phyloP scores from a whole-genome alignment of 2,113 vertebrate species.

The Burhinus bistriatus region DNA sequence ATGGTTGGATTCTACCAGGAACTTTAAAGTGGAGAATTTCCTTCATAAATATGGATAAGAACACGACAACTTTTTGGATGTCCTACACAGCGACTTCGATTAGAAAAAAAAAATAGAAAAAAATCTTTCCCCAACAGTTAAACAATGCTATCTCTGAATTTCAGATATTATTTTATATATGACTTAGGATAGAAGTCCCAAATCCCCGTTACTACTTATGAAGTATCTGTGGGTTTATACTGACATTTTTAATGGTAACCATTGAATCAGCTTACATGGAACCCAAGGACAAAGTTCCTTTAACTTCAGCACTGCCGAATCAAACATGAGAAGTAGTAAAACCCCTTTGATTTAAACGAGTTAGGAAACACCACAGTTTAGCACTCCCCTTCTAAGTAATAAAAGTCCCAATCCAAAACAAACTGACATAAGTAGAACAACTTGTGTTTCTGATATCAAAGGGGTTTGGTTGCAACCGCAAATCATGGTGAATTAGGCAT shows the following conservation, averaged over 20 bases:
- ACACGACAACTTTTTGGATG: slow-evolving; percentile 40
- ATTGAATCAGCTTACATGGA: neutral
- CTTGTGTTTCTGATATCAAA: neutral
- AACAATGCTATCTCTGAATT: neutral
- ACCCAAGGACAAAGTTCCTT: neutral
- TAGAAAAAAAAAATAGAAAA: neutral
- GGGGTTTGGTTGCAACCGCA: neutral
- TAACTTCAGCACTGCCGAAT: neutral
- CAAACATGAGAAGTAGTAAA: neutral
- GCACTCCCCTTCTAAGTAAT: neutral
- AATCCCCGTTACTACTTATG: neutral
- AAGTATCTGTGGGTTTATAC: neutral
- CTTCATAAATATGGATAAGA: slow-evolving; percentile 53
- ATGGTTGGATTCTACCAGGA: slow-evolving; percentile 17
- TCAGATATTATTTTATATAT: neutral
- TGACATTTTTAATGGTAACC: neutral
- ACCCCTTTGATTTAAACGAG: neutral
- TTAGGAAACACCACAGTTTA: neutral
- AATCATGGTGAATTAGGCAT: neutral
- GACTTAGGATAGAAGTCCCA: neutral
- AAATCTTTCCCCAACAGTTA: neutral
- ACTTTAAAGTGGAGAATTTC: slow-evolving; percentile 42
- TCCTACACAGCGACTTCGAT: neutral
- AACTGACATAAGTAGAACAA: neutral
- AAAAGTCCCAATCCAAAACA: neutral